Evolutionary conservation across 2,888 invertebrate species (phyloP).

Genomic region (Ochropleura leucogaster): DNA sequence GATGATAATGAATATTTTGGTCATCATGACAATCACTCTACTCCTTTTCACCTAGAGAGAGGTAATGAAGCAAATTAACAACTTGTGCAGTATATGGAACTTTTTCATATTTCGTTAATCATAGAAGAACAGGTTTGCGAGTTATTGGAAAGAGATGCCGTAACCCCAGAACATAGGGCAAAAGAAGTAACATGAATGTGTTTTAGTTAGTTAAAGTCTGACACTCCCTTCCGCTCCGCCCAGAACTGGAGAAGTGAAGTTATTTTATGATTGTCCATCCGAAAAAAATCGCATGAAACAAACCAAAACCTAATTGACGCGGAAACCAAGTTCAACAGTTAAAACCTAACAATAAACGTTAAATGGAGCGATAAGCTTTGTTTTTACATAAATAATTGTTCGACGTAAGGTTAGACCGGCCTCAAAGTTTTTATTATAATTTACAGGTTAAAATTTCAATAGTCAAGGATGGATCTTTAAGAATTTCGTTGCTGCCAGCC

Average conservation of each 20-base stretch:
- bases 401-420: constrained; percentile 54
- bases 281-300: background rate
- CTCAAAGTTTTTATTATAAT: constrained; percentile 58
- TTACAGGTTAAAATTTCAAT: constrained; percentile 60
- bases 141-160: too few relatives aligned
- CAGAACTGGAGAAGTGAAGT: too few relatives aligned
- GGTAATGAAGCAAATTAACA: background rate
- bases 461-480: constrained; percentile 62
- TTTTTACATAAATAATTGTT: constrained; percentile 65
- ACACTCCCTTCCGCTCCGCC: too few relatives aligned
- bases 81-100: background rate
- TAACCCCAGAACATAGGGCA: too few relatives aligned
- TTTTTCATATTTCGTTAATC: background rate
- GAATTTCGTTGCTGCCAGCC: constrained; percentile 42
- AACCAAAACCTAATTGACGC: constrained; percentile 29
- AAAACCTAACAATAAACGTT: constrained; percentile 55
- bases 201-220: too few relatives aligned
- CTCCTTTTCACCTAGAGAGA: background rate
- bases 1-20: background rate
- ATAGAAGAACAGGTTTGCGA: too few relatives aligned
- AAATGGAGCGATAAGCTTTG: constrained; percentile 67
- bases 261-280: too few relatives aligned
- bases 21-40: background rate
- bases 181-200: too few relatives aligned
- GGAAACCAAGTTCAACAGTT: constrained; percentile 54